phyloP scores from a whole-genome alignment of 2,888 invertebrate species.

The Hermaeophaga mercurialis region DNA sequence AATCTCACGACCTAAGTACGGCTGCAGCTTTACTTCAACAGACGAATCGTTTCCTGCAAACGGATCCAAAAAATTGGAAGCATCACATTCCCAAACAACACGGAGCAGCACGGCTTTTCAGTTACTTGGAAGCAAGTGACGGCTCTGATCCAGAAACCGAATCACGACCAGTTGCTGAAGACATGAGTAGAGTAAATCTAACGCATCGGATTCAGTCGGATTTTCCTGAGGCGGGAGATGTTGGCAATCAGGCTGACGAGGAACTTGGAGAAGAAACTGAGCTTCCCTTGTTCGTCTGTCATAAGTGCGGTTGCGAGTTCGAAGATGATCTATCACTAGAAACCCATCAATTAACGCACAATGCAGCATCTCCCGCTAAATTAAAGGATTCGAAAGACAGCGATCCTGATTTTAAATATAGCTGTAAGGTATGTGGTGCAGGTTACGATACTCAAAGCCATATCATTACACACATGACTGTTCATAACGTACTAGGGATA shows the following conservation, averaged over 20 bases:
- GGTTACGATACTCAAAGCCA: constrained; percentile 57
- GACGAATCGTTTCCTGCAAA: constrained; percentile 52
- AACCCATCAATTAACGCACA: constrained; percentile 58
- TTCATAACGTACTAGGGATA: constrained; percentile 54
- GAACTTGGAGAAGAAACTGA: constrained; percentile 55
- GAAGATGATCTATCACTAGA: constrained; percentile 60
- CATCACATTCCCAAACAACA: constrained; percentile 57
- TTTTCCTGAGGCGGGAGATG: constrained; percentile 70
- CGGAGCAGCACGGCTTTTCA: constrained; percentile 73
- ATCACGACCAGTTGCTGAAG: constrained; percentile 52
- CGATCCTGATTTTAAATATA: constrained; percentile 56
- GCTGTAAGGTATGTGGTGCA: constrained; percentile 58
- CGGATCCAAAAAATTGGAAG: constrained; percentile 50
- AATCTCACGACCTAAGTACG: constrained; percentile 50
- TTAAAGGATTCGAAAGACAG: constrained; percentile 55
- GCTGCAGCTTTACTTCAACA: constrained; percentile 54
- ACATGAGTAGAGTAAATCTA: constrained; percentile 51
- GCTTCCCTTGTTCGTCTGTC: constrained; percentile 60
- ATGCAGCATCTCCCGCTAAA: constrained; percentile 60
- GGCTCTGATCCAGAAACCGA: constrained; percentile 67
- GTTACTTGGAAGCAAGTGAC: constrained; percentile 75
- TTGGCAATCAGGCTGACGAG: constrained; percentile 55
- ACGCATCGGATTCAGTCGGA: constrained; percentile 59
- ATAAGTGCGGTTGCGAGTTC: constrained; percentile 62
- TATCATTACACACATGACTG: constrained; percentile 60